These are phyloP conservation scores for Junonia oenone DNA, from an alignment of 2,888 invertebrate genomes.

Conservation along the genomic window DNA sequence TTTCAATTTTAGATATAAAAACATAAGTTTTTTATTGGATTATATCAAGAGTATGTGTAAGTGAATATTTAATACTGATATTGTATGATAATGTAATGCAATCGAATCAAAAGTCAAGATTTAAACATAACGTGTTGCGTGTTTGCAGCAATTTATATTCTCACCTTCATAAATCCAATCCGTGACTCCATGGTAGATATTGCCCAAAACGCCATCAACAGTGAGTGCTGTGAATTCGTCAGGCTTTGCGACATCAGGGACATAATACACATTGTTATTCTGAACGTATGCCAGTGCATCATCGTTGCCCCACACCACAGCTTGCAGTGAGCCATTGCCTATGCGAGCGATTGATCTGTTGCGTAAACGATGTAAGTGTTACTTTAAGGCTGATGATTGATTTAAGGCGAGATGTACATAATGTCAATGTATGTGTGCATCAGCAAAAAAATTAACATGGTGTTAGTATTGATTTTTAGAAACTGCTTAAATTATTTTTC, in stretches of 20 bases:
- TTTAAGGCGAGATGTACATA: not conserved
- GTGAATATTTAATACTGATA: too few relatives aligned
- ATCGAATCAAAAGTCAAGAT: too few relatives aligned
- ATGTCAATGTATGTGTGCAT: not conserved
- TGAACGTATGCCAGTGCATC: slow-evolving; percentile 80
- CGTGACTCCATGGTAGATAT: slow-evolving; percentile 89
- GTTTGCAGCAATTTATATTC: too few relatives aligned
- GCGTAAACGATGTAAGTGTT: slow-evolving; percentile 24
- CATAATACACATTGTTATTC: slow-evolving; percentile 84
- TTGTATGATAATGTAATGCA: too few relatives aligned
- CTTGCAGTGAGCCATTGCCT: slow-evolving; percentile 77
- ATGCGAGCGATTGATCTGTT: slow-evolving; percentile 65
- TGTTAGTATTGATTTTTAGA: too few relatives aligned
- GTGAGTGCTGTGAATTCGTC: slow-evolving; percentile 73
- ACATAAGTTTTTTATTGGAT: too few relatives aligned
- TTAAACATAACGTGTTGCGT: too few relatives aligned
- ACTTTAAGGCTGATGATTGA: not conserved
- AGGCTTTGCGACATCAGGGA: slow-evolving; percentile 51
- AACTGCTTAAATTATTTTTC: too few relatives aligned
- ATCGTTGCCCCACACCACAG: slow-evolving; percentile 76
- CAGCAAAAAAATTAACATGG: too few relatives aligned
- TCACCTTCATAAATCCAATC: slow-evolving; percentile 97
- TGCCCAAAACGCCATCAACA: slow-evolving; percentile 79
- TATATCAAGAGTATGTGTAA: too few relatives aligned
- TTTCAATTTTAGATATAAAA: not conserved